Percentiles rank a stretch among this genome's conserved stretches.
Conservation (phyloP, 2,888 invertebrate genomes). For the Monochamus alternatus region DNA sequence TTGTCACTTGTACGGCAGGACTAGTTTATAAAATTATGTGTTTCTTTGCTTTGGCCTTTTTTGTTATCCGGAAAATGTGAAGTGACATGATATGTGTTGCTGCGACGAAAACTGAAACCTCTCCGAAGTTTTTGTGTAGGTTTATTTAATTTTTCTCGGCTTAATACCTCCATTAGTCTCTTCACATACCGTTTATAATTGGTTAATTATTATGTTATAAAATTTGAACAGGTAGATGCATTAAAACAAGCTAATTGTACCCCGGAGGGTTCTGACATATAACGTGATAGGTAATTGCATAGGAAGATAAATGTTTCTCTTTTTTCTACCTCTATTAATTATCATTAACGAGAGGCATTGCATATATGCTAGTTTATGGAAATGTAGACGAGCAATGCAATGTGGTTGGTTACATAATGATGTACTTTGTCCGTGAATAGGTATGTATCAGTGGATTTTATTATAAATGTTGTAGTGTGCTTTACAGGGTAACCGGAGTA, state of each 20-base stretch:
- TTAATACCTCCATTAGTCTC: constrained; percentile 5
- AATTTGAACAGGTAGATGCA: constrained; percentile 19
- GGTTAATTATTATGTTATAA: constrained; percentile 17
- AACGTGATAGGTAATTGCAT: constrained; percentile 9
- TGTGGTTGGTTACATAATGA: background rate
- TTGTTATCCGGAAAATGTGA: too few species aligned
- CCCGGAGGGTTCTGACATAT: background rate
- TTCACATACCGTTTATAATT: constrained; percentile 9
- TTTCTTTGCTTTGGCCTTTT: too few species aligned
- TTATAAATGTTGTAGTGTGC: too few species aligned
- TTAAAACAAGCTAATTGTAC: constrained; percentile 10
- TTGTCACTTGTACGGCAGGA: too few species aligned
- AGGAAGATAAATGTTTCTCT: background rate
- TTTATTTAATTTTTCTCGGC: background rate
- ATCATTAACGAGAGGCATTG: constrained; percentile 1
- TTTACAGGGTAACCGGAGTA: too few species aligned
- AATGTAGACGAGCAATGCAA: constrained; percentile 2
- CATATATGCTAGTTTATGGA: constrained; percentile 8
- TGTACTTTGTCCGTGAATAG: background rate
- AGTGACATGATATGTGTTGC: too few species aligned
- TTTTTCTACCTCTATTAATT: constrained; percentile 6
- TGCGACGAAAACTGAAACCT: background rate
- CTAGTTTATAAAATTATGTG: too few species aligned
- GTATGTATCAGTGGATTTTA: too few species aligned
- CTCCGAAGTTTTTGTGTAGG: background rate